Percentiles rank a stretch among this genome's conserved stretches.
Conservation (phyloP, 2,888 invertebrate genomes). For the Chironomus tentans region DNA sequence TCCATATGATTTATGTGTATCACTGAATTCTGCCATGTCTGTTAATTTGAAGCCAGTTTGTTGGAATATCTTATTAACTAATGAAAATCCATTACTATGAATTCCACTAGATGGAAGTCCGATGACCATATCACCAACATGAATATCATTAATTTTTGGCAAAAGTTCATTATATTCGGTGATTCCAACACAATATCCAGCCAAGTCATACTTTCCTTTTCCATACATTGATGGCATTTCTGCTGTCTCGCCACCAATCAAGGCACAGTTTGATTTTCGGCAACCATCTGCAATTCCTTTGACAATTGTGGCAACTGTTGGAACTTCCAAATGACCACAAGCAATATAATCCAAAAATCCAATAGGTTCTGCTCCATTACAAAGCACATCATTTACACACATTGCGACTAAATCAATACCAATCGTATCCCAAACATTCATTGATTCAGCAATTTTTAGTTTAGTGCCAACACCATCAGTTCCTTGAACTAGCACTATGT, state of each 20-base stretch:
- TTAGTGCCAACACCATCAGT: conserved; percentile 98
- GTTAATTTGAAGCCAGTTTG: conserved; percentile 53
- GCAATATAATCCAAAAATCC: conserved; percentile 97
- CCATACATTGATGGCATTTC: conserved; percentile 95
- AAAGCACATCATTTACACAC: conserved; percentile 95
- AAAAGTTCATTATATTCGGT: conserved; percentile 65
- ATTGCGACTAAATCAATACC: conserved; percentile 96
- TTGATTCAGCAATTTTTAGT: conserved; percentile 77
- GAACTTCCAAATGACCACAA: conserved; percentile 73
- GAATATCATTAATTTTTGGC: conserved; percentile 58
- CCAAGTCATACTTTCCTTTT: conserved; percentile 83
- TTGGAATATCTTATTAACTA: conserved; percentile 71
- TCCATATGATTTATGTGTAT: conserved; percentile 51
- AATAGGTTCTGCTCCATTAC: conserved; percentile 90
- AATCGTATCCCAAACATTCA: conserved; percentile 68
- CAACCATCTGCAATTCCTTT: conserved; percentile 86
- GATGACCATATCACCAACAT: conserved; percentile 69
- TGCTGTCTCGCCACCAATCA: conserved; percentile 92
- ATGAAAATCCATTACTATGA: conserved; percentile 91
- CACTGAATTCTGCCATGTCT: conserved; percentile 50
- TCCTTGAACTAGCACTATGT: conserved; percentile 85
- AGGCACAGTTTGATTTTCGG: conserved; percentile 70
- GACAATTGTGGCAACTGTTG: conserved; percentile 67
- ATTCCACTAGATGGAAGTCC: conserved; percentile 83
- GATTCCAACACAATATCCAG: conserved; percentile 92